These are phyloP conservation scores for Drosophila atripex DNA, from an alignment of 2,888 invertebrate genomes.

Conservation along the genomic window DNA sequence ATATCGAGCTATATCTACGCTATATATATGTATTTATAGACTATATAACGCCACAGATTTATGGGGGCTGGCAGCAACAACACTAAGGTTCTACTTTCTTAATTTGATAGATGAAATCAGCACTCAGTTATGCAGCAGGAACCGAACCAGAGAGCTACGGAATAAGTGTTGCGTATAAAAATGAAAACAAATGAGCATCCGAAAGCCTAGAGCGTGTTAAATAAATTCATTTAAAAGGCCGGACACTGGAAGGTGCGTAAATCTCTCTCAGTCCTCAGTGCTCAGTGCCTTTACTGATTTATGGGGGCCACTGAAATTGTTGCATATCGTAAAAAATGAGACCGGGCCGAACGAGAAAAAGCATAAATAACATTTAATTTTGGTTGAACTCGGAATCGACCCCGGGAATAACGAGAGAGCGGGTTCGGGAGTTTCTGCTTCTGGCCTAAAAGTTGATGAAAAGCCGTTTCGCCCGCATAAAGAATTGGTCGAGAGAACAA, in stretches of 20 bases:
- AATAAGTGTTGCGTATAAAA: conserved; percentile 23
- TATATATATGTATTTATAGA: conserved; percentile 7
- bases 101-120: conserved; percentile 78
- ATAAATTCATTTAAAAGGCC: conserved; percentile 61
- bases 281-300: conserved; percentile 54
- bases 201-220: conserved; percentile 38
- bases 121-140: conserved; percentile 59
- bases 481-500: conserved; percentile 30
- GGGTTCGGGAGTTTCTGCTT: not conserved
- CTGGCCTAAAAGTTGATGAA: conserved; percentile 60
- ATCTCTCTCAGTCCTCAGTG: conserved; percentile 35
- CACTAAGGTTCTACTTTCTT: conserved; percentile 70
- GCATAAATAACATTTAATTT: conserved; percentile 78
- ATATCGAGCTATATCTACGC: not conserved
- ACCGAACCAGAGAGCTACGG: not conserved
- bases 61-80: conserved; percentile 50
- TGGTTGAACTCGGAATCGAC: conserved; percentile 25
- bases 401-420: not conserved
- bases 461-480: conserved; percentile 56
- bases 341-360: conserved; percentile 8
- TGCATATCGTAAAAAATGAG: conserved; percentile 62
- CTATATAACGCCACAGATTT: conserved; percentile 63
- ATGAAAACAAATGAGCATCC: conserved; percentile 39
- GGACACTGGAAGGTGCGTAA: conserved; percentile 55
- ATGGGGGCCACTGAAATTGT: conserved; percentile 57